Evolutionary conservation across 2,113 vertebrate genomes (phyloP), one percentile per base, ranked within the genome.

Genomic region (Apistogramma diplotaenia): DNA sequence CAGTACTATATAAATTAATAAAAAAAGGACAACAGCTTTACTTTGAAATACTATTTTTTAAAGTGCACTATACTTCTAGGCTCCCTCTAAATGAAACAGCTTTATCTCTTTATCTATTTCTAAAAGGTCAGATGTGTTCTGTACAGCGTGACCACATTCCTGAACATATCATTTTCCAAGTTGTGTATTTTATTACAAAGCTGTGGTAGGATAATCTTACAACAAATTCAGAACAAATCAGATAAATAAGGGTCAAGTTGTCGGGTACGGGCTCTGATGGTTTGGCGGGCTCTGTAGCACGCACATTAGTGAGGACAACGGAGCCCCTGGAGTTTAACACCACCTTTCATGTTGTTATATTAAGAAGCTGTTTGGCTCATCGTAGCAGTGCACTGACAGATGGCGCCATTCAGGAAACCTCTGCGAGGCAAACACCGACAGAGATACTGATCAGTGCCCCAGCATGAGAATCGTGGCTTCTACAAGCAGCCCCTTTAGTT

Each of bases 391-490:
- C 11, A 5, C 81, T 65, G 87, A 89, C 65, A 76, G 56, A 79
- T 33, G 3, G 4, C 4, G 18, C 70, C 29, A 61, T 84, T 82
- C 23, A 73, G 54, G 37, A 81, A 87, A 76, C 37, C 31, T 51
- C 19, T n/a, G 79, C 56, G 49, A 10, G 29, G 37, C 7, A 56
- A 76, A 23, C 40, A 78, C 18, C 8, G 1, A 76, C 25, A 75
- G 85, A 82, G 70, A 89, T 87, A 78, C 89, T 86, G 40, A 88
- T 80, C 80, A 85, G 75, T 27, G 40, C 77, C 74, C 87, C 54
- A 86, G 33, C 74, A 29, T 37, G 12, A 91, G 76, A 46, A 89
- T 86, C 79, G 25, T 74, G 49, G 77, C 60, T 21, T 29, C 79
- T 16, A 5, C 57, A 2, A 6, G 65, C 54, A 81, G 12, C 4